Base-by-base conservation (phyloP, 1,140 invertebrate genomes). In the Scaptomyza graminum region DNA sequence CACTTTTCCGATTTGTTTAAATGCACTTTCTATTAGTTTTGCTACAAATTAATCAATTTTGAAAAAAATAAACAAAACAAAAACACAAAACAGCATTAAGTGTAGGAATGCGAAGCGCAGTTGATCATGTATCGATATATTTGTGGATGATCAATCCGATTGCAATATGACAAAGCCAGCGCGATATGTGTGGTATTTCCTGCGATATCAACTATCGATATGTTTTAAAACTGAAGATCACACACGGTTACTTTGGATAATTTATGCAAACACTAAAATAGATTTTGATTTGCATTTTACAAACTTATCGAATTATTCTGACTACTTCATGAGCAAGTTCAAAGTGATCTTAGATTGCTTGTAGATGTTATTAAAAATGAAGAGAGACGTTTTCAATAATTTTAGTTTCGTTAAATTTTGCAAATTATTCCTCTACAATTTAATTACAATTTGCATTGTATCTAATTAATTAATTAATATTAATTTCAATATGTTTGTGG, bases 1-100 rank as follows among this genome's bases (percentile, higher is more conserved):
- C 41, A 37, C 15, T 52, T 71, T 15, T 52, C 49, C 46, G 46
- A 12, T 15, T 46, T 59, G 12, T 5, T 28, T 51, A 44, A 55
- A 41, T 74, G 28, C 18, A 56, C 43, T 69, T 37, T n/a, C 37
- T n/a, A 5, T 39, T 28, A 39, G 41, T 28, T 12, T 22, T 16
- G 37, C 31, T n/a, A 9, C 9, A 37, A 43, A 46, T 64, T 47
- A 37, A 44, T 56, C 37, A 39, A 59, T 11, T 43, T 67, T 25
- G 11, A 25, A 41, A 66, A 79, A 74, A 69, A 82, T 63, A 79
- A 51, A 63, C 43, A 83, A 84, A 82, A 83, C 74, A 79, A 77
- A 83, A 71, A 83, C 71, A 78, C 79, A 75, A 67, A 71, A 82
- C 79, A 78, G 59, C 52, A 66, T 79, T 66, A 56, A 79, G 63